A percentile compares a stretch with the other conserved stretches of the same genome.
Evolutionary conservation across 2,888 invertebrate species (phyloP).

Genomic region (Lasioglossum oenotherae): DNA sequence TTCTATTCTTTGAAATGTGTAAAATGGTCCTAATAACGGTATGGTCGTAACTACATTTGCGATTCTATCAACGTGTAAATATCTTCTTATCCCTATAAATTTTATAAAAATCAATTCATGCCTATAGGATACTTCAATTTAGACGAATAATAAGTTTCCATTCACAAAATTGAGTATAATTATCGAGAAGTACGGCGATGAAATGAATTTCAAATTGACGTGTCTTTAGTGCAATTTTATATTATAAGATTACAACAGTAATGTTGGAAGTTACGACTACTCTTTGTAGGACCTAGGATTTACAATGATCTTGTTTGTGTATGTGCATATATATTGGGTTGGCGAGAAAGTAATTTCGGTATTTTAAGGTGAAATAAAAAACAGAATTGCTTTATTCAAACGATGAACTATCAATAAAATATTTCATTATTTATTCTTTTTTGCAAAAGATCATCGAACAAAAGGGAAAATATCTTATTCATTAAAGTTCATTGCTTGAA

Average conservation of each 20-base stretch:
- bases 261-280: constrained; percentile 53
- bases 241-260: background rate
- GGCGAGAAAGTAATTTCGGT: too few relatives aligned
- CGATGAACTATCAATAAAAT: too few relatives aligned
- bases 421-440: too few relatives aligned
- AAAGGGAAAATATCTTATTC: too few relatives aligned
- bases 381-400: too few relatives aligned
- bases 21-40: constrained; percentile 51
- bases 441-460: too few relatives aligned
- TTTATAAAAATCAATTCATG: background rate
- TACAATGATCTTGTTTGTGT: constrained; percentile 32
- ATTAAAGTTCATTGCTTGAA: too few relatives aligned
- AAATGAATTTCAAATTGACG: background rate
- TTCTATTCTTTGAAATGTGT: constrained; percentile 21
- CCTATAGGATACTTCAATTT: constrained; percentile 17
- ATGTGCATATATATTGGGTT: background rate
- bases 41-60: constrained; percentile 50
- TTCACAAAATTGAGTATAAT: background rate
- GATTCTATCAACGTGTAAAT: background rate
- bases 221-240: constrained; percentile 23
- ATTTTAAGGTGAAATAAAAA: too few relatives aligned
- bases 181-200: background rate
- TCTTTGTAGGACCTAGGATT: constrained; percentile 24
- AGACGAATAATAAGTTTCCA: background rate
- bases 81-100: constrained; percentile 20